Base-by-base conservation (phyloP, 1,140 invertebrate species). In the Drosophila teissieri region DNA sequence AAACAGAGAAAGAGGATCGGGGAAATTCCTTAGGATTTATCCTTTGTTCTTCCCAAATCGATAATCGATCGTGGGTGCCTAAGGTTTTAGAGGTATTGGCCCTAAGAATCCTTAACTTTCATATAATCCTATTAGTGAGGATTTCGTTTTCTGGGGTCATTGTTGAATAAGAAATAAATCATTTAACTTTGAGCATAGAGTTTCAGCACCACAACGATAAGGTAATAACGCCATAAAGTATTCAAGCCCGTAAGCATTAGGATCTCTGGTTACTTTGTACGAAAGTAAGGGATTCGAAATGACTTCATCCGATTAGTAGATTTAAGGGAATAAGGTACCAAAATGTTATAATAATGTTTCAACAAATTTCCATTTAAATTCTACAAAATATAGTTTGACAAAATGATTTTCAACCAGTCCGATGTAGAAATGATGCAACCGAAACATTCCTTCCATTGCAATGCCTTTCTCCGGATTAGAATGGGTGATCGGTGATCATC, bases 21-120 rank as follows among this genome's bases (percentile, higher is more conserved):
- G 1, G 19, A 3, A 37, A 24, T 27, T 36, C 45, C 15, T 31
- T 12, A 17, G 6, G 24, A 69, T 31, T 39, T 36, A 49, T 57
- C 51, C 63, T 64, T 68, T 63, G 44, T 40, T 45, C 45, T 24
- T 4, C 19, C 67, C 55, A 39, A 68, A 37, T 8, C 31, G 31
- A 31, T 31, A 31, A 8, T 31, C 19, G 19, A 19, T 19, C n/a
- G n/a, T 6, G 27, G 27, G 6, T 31, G 40, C 27, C 31, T 5
- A 4, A 37, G 27, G 40, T 46, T 65, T 61, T 15, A 36, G 17
- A 19, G 54, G 15, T 12, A 10, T 10, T 3, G 11, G 14, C 17
- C 34, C 7, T 1, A 19, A 22, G 19, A 14, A 40, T 51, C 24
- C 48, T 51, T 17, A 31, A 15, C 8, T 51, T 3, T 22, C 6